Conservation (phyloP, 2,797 vertebrate species). For the Premnoplex brunnescens region DNA sequence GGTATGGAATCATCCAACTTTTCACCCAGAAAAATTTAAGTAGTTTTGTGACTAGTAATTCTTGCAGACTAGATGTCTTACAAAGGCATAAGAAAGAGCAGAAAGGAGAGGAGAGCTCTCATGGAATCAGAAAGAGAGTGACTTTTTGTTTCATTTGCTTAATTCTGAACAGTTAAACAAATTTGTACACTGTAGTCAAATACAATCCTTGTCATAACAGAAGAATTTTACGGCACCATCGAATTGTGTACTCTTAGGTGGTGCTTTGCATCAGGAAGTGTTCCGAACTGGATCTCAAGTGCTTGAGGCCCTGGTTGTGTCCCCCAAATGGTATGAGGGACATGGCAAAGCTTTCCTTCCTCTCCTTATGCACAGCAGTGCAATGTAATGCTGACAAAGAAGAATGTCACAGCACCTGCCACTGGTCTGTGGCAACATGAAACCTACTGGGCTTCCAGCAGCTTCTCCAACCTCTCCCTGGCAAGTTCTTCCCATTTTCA, state of each 20-base stretch:
- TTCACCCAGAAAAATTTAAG: background rate
- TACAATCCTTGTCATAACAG: background rate
- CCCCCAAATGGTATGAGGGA: background rate
- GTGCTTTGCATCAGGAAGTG: background rate
- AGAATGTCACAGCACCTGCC: background rate
- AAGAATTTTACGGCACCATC: background rate
- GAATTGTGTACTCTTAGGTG: background rate
- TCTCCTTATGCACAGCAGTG: accelerated
- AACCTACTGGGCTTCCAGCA: background rate
- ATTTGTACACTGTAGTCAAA: background rate
- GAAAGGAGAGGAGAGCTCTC: background rate
- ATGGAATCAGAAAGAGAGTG: background rate
- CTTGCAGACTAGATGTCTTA: background rate
- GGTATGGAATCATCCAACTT: background rate
- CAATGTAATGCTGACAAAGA: background rate
- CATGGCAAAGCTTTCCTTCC: background rate
- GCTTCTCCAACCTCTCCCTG: background rate
- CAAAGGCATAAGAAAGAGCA: background rate
- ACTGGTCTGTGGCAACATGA: background rate
- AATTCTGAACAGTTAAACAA: background rate
- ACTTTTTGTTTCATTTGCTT: background rate
- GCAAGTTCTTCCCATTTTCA: background rate
- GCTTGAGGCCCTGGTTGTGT: background rate
- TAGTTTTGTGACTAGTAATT: background rate
- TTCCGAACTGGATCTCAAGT: background rate